phyloP scores from a whole-genome alignment of 2,888 invertebrate genomes.

The Lepas anatifera region DNA sequence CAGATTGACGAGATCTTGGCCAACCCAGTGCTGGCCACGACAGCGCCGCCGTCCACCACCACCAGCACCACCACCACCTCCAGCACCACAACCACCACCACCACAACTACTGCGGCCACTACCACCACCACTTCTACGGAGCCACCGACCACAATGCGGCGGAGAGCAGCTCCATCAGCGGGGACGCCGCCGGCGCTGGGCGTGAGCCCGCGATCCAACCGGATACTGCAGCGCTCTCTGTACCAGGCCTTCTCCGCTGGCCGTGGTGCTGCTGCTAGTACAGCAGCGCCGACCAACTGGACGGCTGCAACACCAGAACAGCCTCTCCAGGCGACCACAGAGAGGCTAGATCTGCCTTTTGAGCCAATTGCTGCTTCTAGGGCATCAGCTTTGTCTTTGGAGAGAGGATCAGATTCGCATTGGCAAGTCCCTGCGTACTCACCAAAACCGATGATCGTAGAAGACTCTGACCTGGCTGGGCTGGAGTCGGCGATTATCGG shows the following conservation, averaged over 20 bases:
- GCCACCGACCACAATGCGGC: not conserved
- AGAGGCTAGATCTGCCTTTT: no score
- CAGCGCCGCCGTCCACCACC: not conserved
- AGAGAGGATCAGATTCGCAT: no score
- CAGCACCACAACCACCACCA: not conserved
- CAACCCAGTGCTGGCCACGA: not conserved
- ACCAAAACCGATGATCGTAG: no score
- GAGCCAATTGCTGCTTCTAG: no score
- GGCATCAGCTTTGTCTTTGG: no score
- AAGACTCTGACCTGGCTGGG: no score
- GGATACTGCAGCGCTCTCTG: not conserved
- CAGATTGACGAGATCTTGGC: not conserved
- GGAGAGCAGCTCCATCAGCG: not conserved
- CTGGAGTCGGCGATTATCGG: no score
- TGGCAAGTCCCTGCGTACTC: no score
- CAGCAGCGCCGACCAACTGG: no score
- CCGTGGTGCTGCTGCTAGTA: no score
- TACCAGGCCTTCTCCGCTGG: no score
- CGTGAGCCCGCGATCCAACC: not conserved
- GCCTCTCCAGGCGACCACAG: not conserved
- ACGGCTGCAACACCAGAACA: no score
- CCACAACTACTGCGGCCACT: not conserved
- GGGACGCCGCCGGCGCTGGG: not conserved
- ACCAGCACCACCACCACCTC: not conserved
- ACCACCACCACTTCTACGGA: not conserved